Conservation (phyloP, 30 jellyfish, hydroid and myxozoan genomes). For the Hydra vulgaris region DNA sequence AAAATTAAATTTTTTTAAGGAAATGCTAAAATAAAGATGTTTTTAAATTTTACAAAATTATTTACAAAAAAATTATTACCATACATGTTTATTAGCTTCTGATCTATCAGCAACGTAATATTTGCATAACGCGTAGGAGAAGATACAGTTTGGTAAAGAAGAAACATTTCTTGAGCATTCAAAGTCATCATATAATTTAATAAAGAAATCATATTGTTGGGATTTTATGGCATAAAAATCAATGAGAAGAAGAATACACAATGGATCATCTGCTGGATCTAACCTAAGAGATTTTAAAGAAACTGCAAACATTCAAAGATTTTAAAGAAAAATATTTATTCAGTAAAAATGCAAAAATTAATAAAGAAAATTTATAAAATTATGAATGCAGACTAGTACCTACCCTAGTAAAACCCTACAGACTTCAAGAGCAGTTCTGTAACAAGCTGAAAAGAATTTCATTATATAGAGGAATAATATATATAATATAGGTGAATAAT, state of each 20-base stretch:
- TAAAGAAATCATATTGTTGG: slow-evolving; percentile 48
- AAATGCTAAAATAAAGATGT: too few species aligned
- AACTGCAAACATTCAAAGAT: background rate
- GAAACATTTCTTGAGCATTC: slow-evolving; percentile 51
- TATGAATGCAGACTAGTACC: slow-evolving; percentile 3
- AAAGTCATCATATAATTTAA: slow-evolving; percentile 49
- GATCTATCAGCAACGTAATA: slow-evolving; percentile 36
- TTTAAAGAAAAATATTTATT: background rate
- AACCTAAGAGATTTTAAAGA: slow-evolving; percentile 33
- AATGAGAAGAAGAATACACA: slow-evolving; percentile 58
- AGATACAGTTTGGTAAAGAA: slow-evolving; percentile 76
- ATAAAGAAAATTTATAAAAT: background rate
- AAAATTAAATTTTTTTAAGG: too few species aligned
- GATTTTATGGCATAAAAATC: slow-evolving; percentile 81
- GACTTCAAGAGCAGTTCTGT: slow-evolving; percentile 85
- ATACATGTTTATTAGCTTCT: slow-evolving; percentile 64
- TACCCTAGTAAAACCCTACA: slow-evolving; percentile 77
- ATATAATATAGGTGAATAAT: too few species aligned
- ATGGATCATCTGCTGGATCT: slow-evolving; percentile 78
- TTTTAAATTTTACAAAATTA: too few species aligned
- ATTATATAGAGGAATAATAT: too few species aligned
- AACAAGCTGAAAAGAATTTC: slow-evolving; percentile 69
- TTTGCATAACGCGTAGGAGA: slow-evolving; percentile 85
- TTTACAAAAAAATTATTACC: too few species aligned
- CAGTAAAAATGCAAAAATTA: background rate